phyloP scores from a whole-genome alignment of 1,140 invertebrate species.

The Drosophila triauraria region DNA sequence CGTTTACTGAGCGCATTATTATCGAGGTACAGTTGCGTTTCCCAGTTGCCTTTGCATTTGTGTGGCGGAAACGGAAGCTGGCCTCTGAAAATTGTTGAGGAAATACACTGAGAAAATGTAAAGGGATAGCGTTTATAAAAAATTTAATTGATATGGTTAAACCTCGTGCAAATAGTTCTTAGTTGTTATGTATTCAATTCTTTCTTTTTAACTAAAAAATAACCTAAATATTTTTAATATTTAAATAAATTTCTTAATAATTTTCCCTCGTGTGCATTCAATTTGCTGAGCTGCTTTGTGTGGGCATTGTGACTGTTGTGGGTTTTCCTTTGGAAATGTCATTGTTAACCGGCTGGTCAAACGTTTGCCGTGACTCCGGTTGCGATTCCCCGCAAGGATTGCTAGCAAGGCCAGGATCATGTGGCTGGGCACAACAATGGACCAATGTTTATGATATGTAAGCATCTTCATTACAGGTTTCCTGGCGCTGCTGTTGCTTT shows the following conservation, averaged over 20 bases:
- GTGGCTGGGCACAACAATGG: constrained; percentile 35
- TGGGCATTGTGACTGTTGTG: constrained; percentile 27
- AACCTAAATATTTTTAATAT: background rate
- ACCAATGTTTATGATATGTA: constrained; percentile 48
- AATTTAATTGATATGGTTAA: too few species aligned
- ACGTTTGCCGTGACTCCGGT: constrained; percentile 28
- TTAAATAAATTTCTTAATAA: background rate
- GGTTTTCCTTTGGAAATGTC: constrained; percentile 31
- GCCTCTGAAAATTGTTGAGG: constrained; percentile 6
- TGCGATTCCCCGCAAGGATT: constrained; percentile 3
- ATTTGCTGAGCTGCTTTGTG: constrained; percentile 25
- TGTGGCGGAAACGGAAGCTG: constrained; percentile 42
- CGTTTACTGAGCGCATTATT: constrained; percentile 37
- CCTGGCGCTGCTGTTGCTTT: constrained; percentile 4
- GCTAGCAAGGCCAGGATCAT: constrained; percentile 5
- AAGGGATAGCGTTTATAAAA: rapidly evolving
- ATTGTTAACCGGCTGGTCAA: constrained; percentile 47
- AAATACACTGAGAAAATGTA: background rate
- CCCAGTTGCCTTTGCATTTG: constrained; percentile 24
- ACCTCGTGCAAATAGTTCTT: too few species aligned
- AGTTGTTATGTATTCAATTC: too few species aligned
- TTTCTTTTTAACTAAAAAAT: too few species aligned
- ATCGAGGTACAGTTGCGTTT: constrained; percentile 40
- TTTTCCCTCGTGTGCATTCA: background rate
- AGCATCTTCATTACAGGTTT: constrained; percentile 42